Base-by-base conservation (phyloP, 2,797 vertebrate genomes). In the Sebastes steindachneri region DNA sequence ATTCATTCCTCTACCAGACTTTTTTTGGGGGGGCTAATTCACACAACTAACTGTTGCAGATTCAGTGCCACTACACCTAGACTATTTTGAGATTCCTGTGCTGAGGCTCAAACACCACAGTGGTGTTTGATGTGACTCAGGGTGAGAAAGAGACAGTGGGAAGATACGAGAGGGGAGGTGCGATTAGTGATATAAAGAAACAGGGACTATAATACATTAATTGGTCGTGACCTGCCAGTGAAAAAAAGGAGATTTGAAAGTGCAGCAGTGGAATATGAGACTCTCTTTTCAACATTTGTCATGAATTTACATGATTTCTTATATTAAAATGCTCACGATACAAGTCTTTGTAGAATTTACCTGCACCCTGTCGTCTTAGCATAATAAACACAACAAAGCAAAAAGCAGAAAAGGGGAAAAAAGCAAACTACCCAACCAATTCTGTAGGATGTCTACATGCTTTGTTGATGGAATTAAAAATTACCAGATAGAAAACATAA, bases 21-120 rank as follows among this genome's bases (percentile, higher is more conserved):
- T 73, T 67, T 11, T 70, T 2, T 2, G 12, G 37, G 23, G 21
- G 68, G 35, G n/a, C 5, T 65, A 83, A 79, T 92, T 87, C 76
- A 78, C 68, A 87, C 84, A 88, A 64, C 37, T 51, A 73, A 58
- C 75, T 78, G 83, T 85, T 88, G 80, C 77, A 79, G 79, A 81
- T 54, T 78, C 68, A 51, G 33, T 70, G 65, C 54, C 53, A 66
- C 77, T 78, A 37, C 75, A 72, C 51, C 19, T 72, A 14, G 64
- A 76, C 82, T 83, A 81, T 90, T 92, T 79, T 79, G 7, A 87
- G 77, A 84, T 60, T 72, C 10, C 57, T 74, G 48, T 45, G 55
- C 77, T 79, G 3, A 64, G 66, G 35, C 59, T 72, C 45, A 79
- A 82, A 82, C 68, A 77, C 25, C 21, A 81, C 86, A 80, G 78